These are phyloP conservation scores for Brienomyrus longianalis DNA, from an alignment of 2,113 vertebrate species.

Conservation along the genomic window DNA sequence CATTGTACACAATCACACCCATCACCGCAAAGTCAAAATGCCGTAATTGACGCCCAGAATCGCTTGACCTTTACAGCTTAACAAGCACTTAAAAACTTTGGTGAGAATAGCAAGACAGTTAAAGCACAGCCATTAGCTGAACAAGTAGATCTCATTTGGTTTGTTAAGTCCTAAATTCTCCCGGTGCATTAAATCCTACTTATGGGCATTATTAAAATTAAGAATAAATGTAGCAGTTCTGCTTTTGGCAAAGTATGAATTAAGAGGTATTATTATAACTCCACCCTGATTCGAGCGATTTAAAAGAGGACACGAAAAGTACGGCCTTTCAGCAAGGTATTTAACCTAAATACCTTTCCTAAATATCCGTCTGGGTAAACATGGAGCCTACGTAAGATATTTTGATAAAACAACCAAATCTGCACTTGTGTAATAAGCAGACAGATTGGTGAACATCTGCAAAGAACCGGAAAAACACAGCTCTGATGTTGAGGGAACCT, in stretches of 20 bases:
- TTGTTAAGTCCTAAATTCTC: background rate
- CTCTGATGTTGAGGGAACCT: background rate
- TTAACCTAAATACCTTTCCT: background rate
- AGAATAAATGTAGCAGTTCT: background rate
- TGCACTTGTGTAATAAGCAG: background rate
- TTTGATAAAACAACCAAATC: background rate
- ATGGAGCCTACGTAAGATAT: background rate
- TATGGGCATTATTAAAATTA: conserved; percentile 6
- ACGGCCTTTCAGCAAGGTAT: background rate
- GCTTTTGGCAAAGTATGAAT: background rate
- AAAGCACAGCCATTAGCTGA: conserved; percentile 41
- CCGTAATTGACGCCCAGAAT: background rate
- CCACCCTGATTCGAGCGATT: background rate
- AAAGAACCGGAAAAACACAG: background rate
- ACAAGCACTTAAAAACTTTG: background rate
- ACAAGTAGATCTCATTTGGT: conserved; percentile 3
- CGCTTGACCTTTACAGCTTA: background rate
- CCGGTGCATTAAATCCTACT: background rate
- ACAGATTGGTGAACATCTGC: background rate
- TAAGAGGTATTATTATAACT: background rate
- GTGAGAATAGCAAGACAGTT: background rate
- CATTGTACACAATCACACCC: background rate
- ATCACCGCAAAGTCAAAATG: background rate
- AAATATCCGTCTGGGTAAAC: background rate
- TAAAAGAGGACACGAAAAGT: background rate